Conservation (phyloP, 2,888 invertebrate species). For the Trichogramma evanescens region DNA sequence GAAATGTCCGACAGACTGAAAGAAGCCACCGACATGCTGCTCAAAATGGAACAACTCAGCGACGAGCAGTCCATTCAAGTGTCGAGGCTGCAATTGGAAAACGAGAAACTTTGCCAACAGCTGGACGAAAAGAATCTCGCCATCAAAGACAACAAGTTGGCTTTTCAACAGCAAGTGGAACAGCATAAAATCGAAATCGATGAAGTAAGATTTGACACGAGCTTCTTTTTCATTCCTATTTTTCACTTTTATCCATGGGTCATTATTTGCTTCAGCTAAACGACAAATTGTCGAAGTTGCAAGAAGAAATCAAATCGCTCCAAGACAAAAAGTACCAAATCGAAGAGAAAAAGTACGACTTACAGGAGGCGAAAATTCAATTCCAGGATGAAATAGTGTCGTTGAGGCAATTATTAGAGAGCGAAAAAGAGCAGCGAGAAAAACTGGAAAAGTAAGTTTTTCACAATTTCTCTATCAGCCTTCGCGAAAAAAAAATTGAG, state of each 20-base stretch:
- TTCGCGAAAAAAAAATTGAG: neutral
- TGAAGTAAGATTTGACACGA: constrained; percentile 9
- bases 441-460: constrained; percentile 29
- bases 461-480: neutral
- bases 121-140: constrained; percentile 19
- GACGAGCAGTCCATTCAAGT: constrained; percentile 34
- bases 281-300: constrained; percentile 6
- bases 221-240: neutral
- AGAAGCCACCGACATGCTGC: constrained; percentile 30
- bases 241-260: neutral
- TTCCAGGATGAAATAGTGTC: constrained; percentile 21
- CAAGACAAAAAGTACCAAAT: constrained; percentile 8
- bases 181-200: constrained; percentile 25
- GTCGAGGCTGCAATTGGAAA: constrained; percentile 31
- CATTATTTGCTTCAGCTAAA: constrained; percentile 6
- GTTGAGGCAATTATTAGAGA: constrained; percentile 24
- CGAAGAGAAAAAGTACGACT: constrained; percentile 19
- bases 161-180: constrained; percentile 22
- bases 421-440: constrained; percentile 26
- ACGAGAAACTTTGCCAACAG: constrained; percentile 30
- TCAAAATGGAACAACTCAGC: constrained; percentile 37
- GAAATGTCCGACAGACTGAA: constrained; percentile 33
- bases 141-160: constrained; percentile 9
- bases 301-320: constrained; percentile 6
- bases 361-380: constrained; percentile 24